These are phyloP conservation scores for Carettochelys insculpta DNA, from an alignment of 2,113 vertebrate genomes.

Conservation along the genomic window DNA sequence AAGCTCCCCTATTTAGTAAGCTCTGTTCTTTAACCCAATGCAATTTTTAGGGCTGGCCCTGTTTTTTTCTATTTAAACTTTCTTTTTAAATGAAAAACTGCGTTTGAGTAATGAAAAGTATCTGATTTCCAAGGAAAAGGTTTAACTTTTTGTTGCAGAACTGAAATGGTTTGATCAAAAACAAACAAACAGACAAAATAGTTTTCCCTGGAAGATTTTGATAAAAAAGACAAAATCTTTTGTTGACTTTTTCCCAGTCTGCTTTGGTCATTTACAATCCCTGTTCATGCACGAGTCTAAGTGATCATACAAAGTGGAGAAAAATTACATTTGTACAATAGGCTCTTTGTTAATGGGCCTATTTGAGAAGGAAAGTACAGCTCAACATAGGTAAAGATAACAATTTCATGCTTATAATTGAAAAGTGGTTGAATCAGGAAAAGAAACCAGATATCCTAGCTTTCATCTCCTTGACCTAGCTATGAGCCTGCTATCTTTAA, in stretches of 20 bases:
- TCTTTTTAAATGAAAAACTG: not conserved
- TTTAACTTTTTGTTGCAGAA: not conserved
- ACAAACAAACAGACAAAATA: too few species aligned
- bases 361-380: not conserved
- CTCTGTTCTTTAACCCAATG: not conserved
- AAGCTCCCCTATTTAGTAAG: not conserved
- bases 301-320: not conserved
- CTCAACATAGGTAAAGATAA: not conserved
- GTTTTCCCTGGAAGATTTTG: not conserved
- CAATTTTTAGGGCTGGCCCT: not conserved
- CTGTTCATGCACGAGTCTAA: not conserved
- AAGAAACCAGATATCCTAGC: not conserved
- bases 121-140: not conserved
- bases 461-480: not conserved
- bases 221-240: not conserved
- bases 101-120: not conserved
- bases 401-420: not conserved
- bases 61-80: not conserved
- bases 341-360: not conserved
- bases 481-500: not conserved
- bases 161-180: not conserved
- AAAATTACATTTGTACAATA: not conserved
- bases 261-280: not conserved
- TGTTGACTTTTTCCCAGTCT: not conserved
- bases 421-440: not conserved